phyloP scores from a whole-genome alignment of 2,797 vertebrate genomes.

The Coregonus sp. region DNA sequence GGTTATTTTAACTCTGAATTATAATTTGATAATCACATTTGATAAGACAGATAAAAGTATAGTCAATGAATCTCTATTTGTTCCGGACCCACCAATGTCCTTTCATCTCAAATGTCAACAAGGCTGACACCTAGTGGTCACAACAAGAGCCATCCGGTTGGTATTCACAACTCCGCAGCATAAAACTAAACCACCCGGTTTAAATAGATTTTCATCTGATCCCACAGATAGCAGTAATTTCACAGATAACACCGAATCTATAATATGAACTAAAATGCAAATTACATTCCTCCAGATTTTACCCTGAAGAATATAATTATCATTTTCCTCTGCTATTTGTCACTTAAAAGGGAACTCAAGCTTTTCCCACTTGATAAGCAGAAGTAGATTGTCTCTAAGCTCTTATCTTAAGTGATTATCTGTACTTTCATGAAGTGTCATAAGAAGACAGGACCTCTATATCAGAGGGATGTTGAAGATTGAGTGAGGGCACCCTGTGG shows the following conservation, averaged over 20 bases:
- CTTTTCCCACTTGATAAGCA: constrained; percentile 65
- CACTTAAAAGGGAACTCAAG: constrained; percentile 64
- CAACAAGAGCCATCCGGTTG: constrained; percentile 24
- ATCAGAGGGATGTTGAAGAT: constrained; percentile 26
- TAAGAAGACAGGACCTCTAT: constrained; percentile 52
- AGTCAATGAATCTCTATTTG: constrained; percentile 3
- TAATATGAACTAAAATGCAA: constrained; percentile 71
- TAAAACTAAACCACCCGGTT: constrained; percentile 67
- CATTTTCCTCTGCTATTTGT: constrained; percentile 60
- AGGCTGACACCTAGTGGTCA: constrained; percentile 75
- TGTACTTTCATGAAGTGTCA: constrained; percentile 48
- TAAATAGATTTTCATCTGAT: constrained; percentile 72
- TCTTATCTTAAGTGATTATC: constrained; percentile 69
- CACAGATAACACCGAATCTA: constrained; percentile 59
- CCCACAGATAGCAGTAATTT: constrained; percentile 74
- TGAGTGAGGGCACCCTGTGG: constrained; percentile 19
- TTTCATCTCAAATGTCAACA: constrained; percentile 28
- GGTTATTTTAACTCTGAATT: constrained; percentile 8
- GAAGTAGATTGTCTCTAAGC: constrained; percentile 52
- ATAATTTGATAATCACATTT: constrained; percentile 13
- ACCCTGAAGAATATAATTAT: constrained; percentile 72
- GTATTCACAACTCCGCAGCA: constrained; percentile 31
- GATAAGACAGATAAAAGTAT: constrained; percentile 1
- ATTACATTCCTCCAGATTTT: constrained; percentile 68
- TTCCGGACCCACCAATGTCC: constrained; percentile 22